Conservation (phyloP, 2,797 vertebrate species). For the Diplodus puntazzo region DNA sequence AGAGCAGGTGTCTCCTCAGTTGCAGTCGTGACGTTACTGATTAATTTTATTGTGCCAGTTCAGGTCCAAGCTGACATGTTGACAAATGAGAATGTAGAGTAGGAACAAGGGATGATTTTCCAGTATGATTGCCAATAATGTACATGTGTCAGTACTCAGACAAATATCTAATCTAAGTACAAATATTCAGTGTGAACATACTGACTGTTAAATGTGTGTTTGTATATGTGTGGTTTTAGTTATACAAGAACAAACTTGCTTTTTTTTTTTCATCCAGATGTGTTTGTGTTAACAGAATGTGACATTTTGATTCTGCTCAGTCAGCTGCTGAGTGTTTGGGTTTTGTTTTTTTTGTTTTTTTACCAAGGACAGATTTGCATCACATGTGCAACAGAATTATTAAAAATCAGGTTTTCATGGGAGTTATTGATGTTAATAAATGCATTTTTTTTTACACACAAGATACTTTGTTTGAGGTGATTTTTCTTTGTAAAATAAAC, state of each 20-base stretch:
- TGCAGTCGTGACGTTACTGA: conserved; percentile 47
- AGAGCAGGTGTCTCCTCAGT: conserved; percentile 17
- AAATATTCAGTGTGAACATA: conserved; percentile 3
- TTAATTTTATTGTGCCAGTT: conserved; percentile 34
- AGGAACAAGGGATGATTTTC: conserved; percentile 17
- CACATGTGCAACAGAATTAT: conserved; percentile 19
- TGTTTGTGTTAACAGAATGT: conserved; percentile 25
- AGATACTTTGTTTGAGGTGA: conserved; percentile 9
- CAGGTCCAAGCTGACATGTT: conserved; percentile 16
- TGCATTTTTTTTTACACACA: conserved; percentile 51
- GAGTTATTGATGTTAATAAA: conserved; percentile 60
- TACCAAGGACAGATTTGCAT: conserved; percentile 29
- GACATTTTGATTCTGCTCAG: conserved; percentile 41
- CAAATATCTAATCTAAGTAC: neutral
- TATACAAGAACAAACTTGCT: conserved; percentile 2
- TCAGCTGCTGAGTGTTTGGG: neutral
- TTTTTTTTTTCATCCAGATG: neutral
- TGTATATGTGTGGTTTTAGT: conserved; percentile 14
- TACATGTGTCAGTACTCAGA: conserved; percentile 12
- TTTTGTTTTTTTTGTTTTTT: conserved; percentile 16
- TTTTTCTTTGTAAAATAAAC: conserved; percentile 12
- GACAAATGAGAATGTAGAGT: conserved; percentile 35
- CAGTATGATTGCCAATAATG: conserved; percentile 14
- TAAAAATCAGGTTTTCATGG: conserved; percentile 50
- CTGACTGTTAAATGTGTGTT: conserved; percentile 16